These are phyloP conservation scores for Archips xylosteana DNA, from an alignment of 2,888 invertebrate species.

Conservation along the genomic window DNA sequence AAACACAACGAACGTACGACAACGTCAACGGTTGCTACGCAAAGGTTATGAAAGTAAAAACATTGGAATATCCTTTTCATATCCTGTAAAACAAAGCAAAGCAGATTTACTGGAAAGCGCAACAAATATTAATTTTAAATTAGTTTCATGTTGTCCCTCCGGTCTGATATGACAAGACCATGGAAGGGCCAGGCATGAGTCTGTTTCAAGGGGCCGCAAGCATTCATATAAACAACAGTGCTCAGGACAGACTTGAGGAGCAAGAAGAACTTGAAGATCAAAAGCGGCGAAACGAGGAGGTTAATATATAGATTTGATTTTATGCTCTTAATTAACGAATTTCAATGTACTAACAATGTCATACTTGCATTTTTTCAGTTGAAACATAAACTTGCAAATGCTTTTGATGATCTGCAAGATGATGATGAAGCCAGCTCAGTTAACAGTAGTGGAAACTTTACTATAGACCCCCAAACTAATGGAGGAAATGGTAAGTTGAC, in stretches of 20 bases:
- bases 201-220: conserved; percentile 89
- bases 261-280: conserved; percentile 89
- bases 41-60: conserved; percentile 41
- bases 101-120: conserved; percentile 20
- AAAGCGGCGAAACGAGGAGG: conserved; percentile 88
- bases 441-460: conserved; percentile 82
- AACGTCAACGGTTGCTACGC: conserved; percentile 44
- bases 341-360: background rate
- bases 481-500: conserved; percentile 51
- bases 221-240: conserved; percentile 87
- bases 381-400: conserved; percentile 87
- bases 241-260: conserved; percentile 87
- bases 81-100: conserved; percentile 11
- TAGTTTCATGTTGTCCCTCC: conserved; percentile 24
- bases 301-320: conserved; percentile 52
- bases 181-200: conserved; percentile 89
- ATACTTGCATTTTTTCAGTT: conserved; percentile 77
- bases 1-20: conserved; percentile 29
- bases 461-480: conserved; percentile 71
- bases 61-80: conserved; percentile 10
- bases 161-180: conserved; percentile 50
- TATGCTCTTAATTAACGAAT: background rate
- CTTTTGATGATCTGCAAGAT: conserved; percentile 89
- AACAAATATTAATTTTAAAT: background rate
- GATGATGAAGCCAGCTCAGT: conserved; percentile 88